Percentiles rank a stretch among this genome's conserved stretches.
Conservation (phyloP, 1,140 invertebrate genomes). For the Halesus radiatus region DNA sequence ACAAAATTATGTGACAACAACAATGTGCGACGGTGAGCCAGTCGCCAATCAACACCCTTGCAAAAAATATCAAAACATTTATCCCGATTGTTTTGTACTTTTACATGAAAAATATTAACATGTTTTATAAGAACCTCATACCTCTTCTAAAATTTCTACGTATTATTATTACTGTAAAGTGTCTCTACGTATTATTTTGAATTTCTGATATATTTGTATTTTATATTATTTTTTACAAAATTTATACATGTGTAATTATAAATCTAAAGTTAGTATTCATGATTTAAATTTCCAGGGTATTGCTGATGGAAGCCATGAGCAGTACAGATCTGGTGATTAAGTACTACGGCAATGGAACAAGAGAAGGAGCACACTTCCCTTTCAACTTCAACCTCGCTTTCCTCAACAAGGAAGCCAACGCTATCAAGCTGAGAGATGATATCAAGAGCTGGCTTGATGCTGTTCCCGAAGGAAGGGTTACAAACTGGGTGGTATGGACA, state of each 20-base stretch:
- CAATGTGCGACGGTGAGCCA: too few species aligned
- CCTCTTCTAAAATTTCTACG: too few species aligned
- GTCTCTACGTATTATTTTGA: too few species aligned
- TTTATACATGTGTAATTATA: neutral
- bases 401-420: conserved; percentile 60
- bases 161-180: too few species aligned
- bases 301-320: conserved; percentile 72
- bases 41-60: too few species aligned
- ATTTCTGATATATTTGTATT: too few species aligned
- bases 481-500: conserved; percentile 68
- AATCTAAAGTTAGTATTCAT: neutral
- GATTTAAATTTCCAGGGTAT: conserved; percentile 61
- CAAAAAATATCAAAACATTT: too few species aligned
- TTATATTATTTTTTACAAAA: too few species aligned
- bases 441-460: conserved; percentile 63
- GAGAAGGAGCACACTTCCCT: conserved; percentile 71
- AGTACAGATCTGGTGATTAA: conserved; percentile 70
- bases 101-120: too few species aligned
- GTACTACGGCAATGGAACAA: conserved; percentile 71
- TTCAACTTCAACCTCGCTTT: conserved; percentile 72
- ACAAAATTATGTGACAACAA: too few species aligned
- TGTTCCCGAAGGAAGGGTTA: conserved; percentile 59
- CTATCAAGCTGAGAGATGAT: conserved; percentile 58
- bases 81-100: too few species aligned
- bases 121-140: too few species aligned